Evolutionary conservation across 2,113 vertebrate genomes (phyloP).

Genomic region (Otus sunia): DNA sequence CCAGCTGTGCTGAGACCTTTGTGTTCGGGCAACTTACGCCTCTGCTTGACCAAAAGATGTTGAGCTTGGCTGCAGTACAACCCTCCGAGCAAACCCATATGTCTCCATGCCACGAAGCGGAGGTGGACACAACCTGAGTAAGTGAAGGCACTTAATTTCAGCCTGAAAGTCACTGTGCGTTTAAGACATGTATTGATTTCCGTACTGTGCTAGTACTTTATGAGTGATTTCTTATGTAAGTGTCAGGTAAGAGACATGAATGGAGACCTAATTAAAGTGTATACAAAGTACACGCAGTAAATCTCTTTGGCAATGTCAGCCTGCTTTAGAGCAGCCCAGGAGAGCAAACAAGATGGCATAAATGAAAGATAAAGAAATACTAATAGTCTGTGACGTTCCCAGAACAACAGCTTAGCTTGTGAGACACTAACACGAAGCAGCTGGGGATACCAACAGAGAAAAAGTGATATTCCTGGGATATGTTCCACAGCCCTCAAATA

Average conservation of each 20-base stretch:
- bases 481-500: neutral
- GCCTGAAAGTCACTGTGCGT: slow-evolving; percentile 5
- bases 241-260: slow-evolving; percentile 55
- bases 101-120: neutral
- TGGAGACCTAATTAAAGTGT: slow-evolving; percentile 61
- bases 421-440: neutral
- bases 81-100: neutral
- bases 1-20: neutral
- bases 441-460: neutral
- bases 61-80: neutral
- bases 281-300: slow-evolving; percentile 26
- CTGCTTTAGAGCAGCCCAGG: slow-evolving; percentile 28
- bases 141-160: slow-evolving; percentile 43
- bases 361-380: slow-evolving; percentile 48
- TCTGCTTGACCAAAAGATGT: neutral
- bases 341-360: slow-evolving; percentile 37
- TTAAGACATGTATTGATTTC: slow-evolving; percentile 35
- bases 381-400: neutral
- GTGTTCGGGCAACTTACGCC: neutral
- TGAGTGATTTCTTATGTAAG: slow-evolving; percentile 68
- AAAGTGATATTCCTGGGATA: slow-evolving; percentile 3
- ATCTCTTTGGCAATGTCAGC: slow-evolving; percentile 58
- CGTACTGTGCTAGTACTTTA: neutral
- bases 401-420: neutral
- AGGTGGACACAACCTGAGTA: neutral